Percentiles rank a stretch among this genome's conserved stretches.
Evolutionary conservation across 2,113 vertebrate genomes (phyloP).

Genomic region (Arothron firmamentum): DNA sequence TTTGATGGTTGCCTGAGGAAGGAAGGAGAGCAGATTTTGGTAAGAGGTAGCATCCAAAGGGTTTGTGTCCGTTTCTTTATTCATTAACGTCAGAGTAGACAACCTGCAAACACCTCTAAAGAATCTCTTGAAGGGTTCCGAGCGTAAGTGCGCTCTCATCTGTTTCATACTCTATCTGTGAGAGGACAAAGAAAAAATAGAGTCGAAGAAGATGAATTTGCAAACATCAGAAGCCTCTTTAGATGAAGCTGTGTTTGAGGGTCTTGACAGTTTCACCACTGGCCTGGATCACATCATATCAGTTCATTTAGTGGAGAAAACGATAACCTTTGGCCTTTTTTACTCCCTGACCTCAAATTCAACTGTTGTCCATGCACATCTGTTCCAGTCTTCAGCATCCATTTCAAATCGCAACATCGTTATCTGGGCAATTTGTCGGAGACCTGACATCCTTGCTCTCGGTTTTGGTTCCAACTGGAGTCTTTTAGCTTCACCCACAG

Average conservation of each 20-base stretch:
- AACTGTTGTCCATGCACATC: conserved; percentile 26
- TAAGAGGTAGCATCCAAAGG: too few species aligned
- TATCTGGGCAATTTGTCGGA: conserved; percentile 35
- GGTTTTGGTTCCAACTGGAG: not conserved
- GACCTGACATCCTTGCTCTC: not conserved
- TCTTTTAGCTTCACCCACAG: conserved; percentile 1
- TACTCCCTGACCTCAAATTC: conserved; percentile 10
- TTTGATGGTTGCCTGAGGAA: too few species aligned
- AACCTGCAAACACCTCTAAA: too few species aligned
- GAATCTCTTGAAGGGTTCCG: too few species aligned
- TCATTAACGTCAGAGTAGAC: too few species aligned
- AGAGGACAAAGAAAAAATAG: conserved; percentile 1
- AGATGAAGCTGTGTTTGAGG: not conserved
- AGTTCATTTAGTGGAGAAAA: conserved; percentile 25
- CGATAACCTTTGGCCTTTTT: conserved; percentile 45
- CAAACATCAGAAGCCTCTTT: not conserved
- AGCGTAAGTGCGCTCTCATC: too few species aligned
- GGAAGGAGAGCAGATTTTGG: too few species aligned
- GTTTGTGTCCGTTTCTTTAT: too few species aligned
- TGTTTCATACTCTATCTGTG: not conserved
- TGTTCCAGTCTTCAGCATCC: conserved; percentile 25
- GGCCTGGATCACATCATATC: conserved; percentile 24
- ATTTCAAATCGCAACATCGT: conserved; percentile 10
- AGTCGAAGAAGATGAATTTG: conserved; percentile 2
- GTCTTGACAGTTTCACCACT: conserved; percentile 4